A percentile compares a stretch with the other conserved stretches of the same genome.
Conservation (phyloP, 2,888 invertebrate species). For the Nephrotoma appendiculata region DNA sequence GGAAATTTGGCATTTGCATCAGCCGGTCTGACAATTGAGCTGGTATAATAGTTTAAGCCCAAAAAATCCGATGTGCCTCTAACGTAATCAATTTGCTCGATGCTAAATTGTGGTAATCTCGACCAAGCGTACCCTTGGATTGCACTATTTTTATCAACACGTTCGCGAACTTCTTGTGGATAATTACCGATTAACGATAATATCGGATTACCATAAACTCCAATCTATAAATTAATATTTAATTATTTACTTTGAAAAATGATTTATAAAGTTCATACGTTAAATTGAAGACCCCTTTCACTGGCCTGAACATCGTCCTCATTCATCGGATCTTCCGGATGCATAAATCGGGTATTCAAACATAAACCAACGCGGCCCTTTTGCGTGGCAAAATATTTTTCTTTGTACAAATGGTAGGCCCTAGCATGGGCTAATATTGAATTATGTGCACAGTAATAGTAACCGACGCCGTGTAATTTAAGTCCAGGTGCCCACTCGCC, state of each 20-base stretch:
- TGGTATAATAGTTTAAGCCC: slow-evolving; percentile 23
- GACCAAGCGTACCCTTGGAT: slow-evolving; percentile 22
- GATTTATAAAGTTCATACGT: background rate
- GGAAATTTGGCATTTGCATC: background rate
- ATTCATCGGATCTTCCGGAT: slow-evolving; percentile 14
- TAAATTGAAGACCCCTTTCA: background rate
- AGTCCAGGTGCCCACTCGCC: slow-evolving; percentile 20
- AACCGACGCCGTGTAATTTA: slow-evolving; percentile 32
- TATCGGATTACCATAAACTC: slow-evolving; percentile 26
- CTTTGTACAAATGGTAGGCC: slow-evolving; percentile 24
- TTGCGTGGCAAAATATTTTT: slow-evolving; percentile 13
- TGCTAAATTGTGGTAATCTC: slow-evolving; percentile 15
- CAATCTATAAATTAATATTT: slow-evolving; percentile 18
- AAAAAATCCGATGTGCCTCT: slow-evolving; percentile 21
- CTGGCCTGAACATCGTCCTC: slow-evolving; percentile 10
- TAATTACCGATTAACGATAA: slow-evolving; percentile 22
- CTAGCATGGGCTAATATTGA: slow-evolving; percentile 38
- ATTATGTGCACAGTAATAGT: slow-evolving; percentile 37
- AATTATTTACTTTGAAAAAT: background rate
- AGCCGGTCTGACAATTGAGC: slow-evolving; percentile 13
- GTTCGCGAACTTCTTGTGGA: slow-evolving; percentile 21
- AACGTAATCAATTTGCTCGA: background rate
- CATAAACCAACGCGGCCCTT: slow-evolving; percentile 24
- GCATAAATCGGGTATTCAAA: slow-evolving; percentile 19
- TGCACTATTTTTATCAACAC: slow-evolving; percentile 21